phyloP scores from a whole-genome alignment of 2,113 vertebrate species.

The Dryoscopus gambensis region DNA sequence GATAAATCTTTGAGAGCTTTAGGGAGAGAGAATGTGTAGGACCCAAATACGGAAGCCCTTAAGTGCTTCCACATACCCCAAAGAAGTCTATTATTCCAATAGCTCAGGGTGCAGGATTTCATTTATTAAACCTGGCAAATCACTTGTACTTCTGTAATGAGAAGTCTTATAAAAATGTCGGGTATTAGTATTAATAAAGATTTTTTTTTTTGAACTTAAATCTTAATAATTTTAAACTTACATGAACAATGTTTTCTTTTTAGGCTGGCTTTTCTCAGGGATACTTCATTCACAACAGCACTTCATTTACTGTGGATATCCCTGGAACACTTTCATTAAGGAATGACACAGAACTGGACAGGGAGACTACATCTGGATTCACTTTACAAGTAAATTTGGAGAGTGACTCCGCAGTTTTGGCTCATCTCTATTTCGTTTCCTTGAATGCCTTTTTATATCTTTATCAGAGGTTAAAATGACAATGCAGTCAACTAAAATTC shows the following conservation, averaged over 20 bases:
- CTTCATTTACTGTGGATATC: conserved; percentile 68
- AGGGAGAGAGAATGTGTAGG: neutral
- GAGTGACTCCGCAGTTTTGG: neutral
- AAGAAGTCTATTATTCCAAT: neutral
- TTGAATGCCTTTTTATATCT: neutral
- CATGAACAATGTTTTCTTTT: neutral
- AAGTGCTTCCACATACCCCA: neutral
- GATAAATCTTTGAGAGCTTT: neutral
- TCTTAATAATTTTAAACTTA: neutral
- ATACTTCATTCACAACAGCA: conserved; percentile 61
- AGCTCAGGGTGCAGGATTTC: neutral
- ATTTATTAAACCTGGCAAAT: neutral
- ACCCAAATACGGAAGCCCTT: neutral
- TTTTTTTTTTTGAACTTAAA: neutral
- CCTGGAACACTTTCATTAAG: conserved; percentile 71
- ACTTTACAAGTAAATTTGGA: conserved; percentile 66
- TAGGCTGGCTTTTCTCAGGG: conserved; percentile 75
- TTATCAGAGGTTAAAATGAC: neutral
- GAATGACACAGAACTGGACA: conserved; percentile 70
- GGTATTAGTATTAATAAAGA: neutral
- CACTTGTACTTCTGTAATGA: neutral
- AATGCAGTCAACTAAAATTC: neutral
- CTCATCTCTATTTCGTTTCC: neutral
- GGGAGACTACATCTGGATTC: conserved; percentile 71
- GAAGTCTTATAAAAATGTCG: neutral